Evolutionary conservation across 2,797 vertebrate species (phyloP), one percentile per base, ranked within the genome.

Genomic region (Paratrypauchen microcephalus): DNA sequence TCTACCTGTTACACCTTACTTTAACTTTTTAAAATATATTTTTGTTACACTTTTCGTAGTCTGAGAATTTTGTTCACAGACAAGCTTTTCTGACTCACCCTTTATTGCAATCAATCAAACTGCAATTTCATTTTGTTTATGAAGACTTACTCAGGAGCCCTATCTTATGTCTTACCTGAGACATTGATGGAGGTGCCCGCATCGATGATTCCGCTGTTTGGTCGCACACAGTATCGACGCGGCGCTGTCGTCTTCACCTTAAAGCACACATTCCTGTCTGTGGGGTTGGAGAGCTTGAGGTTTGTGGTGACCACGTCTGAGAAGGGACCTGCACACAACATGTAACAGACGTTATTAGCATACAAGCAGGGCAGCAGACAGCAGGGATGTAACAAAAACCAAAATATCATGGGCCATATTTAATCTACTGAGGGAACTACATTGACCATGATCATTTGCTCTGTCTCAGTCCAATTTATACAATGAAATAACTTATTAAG

Each of bases 171-270:
- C 58, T 19, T 94, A 99, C 98, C 97, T 71, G 97, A 99, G 61
- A 99, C 96, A 69, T 97, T 96, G 91, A 99, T 96, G 54, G 97
- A 98, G 82, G 97, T 96, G 74, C 97, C 97, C 5, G 95, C 96
- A 73, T 98, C 97, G 3, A 99, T 96, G 91, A 98, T 95, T 79
- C 98, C 98, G 54, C 97, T 99, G 95, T 99, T 99, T 82, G 98
- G 98, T 86, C 97, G 93, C 79, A 99, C 97, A 55, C 98, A 99
- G 91, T 99, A 99, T 83, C 98, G 95, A 65, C 97, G 97, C 0
- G 98, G 98, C 0, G 98, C 98, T 2, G 98, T 99, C 55, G 97
- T 99, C 96, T 99, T 99, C 81, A 99, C 97, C 93, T 99, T 99
- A 88, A 99, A 99, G 85, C 97, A 98, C 78, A 99, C 95, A 73